phyloP scores from a whole-genome alignment of 2,888 invertebrate genomes.

The Pseudococcus viburni region DNA sequence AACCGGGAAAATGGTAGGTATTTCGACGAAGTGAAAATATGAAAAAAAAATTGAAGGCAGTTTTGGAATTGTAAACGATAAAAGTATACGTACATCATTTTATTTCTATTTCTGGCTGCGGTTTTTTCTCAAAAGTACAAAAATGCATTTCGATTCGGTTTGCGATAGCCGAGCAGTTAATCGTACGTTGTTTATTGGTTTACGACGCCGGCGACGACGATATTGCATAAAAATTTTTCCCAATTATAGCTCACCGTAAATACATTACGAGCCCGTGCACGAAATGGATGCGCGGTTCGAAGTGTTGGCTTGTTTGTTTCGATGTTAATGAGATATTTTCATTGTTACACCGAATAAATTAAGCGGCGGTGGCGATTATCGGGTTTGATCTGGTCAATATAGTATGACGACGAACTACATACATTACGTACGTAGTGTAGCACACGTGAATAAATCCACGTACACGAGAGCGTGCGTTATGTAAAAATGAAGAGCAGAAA shows the following conservation, averaged over 20 bases:
- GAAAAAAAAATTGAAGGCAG: not conserved
- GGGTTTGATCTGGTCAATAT: slow-evolving; percentile 33
- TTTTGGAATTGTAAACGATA: not conserved
- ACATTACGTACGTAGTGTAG: not conserved
- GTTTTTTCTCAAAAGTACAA: not conserved
- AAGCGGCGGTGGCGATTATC: slow-evolving; percentile 24
- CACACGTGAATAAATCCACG: not conserved
- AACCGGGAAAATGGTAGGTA: not conserved
- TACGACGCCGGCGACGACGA: not conserved
- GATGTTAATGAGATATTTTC: slow-evolving; percentile 49
- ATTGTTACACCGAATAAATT: slow-evolving; percentile 30
- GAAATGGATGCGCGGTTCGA: slow-evolving; percentile 12
- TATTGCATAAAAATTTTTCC: not conserved
- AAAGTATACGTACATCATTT: not conserved
- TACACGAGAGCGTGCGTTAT: not conserved
- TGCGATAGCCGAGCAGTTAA: not conserved
- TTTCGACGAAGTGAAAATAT: not conserved
- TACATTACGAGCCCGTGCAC: not conserved
- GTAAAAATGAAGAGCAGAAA: slow-evolving; percentile 1
- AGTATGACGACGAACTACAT: not conserved
- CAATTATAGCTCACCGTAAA: not conserved
- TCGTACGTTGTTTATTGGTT: not conserved
- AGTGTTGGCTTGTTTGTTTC: slow-evolving; percentile 26
- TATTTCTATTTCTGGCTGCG: not conserved
- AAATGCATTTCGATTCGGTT: not conserved